Percentiles rank a stretch among this genome's conserved stretches.
Evolutionary conservation across 2,797 vertebrate species (phyloP).

Genomic region (Etheostoma perlongum): DNA sequence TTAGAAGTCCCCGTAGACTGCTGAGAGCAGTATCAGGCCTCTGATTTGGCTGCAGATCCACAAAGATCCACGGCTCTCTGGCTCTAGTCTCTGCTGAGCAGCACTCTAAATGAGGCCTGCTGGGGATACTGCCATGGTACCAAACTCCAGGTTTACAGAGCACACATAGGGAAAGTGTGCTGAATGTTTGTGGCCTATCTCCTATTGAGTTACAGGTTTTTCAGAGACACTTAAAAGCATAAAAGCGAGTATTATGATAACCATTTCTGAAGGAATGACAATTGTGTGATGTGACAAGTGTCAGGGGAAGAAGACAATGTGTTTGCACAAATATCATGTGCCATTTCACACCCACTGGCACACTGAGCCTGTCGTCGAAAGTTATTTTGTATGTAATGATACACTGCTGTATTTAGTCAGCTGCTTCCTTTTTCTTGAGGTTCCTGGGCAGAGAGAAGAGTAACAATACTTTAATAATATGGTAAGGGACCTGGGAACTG

Average conservation of each 20-base stretch:
- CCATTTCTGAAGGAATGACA: conserved; percentile 36
- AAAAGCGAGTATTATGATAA: conserved; percentile 2
- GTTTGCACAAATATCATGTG: conserved; percentile 32
- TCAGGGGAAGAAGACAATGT: conserved; percentile 19
- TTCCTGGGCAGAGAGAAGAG: conserved; percentile 35
- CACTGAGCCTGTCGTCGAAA: conserved; percentile 35
- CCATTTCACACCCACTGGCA: conserved; percentile 44
- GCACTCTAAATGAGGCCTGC: conserved; percentile 57
- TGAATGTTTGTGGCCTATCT: conserved; percentile 28
- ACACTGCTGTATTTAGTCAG: conserved; percentile 71
- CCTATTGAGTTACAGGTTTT: conserved; percentile 10
- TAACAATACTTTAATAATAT: conserved; percentile 28
- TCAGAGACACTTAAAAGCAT: conserved; percentile 22
- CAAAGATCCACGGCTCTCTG: conserved; percentile 47
- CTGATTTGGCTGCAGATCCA: conserved; percentile 51
- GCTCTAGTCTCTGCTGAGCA: conserved; percentile 50
- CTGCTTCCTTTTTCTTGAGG: conserved; percentile 53
- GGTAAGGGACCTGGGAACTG: conserved; percentile 33
- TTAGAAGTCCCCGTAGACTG: conserved; percentile 43
- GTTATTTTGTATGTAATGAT: conserved; percentile 56
- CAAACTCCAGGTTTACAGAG: conserved; percentile 40
- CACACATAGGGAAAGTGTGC: conserved; percentile 51
- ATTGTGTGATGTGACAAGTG: conserved; percentile 2
- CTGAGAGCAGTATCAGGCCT: conserved; percentile 55
- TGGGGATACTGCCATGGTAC: conserved; percentile 67